These are phyloP conservation scores for Bungarus multicinctus DNA, from an alignment of 2,113 vertebrate species.

Conservation along the genomic window DNA sequence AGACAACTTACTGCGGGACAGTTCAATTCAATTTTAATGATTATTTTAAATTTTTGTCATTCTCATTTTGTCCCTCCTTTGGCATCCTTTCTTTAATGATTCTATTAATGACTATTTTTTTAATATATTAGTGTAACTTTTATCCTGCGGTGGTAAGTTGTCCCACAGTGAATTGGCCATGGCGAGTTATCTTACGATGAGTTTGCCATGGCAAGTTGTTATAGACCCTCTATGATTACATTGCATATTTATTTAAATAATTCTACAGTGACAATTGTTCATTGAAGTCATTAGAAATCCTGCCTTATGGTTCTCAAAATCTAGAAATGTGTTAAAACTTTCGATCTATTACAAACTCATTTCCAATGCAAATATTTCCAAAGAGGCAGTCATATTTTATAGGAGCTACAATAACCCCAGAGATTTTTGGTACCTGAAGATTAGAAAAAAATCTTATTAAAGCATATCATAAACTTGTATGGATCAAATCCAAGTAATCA, in stretches of 20 bases:
- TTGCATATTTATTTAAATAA: not conserved
- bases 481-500: not conserved
- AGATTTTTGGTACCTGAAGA: not conserved
- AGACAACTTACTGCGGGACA: too few relatives aligned
- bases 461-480: not conserved
- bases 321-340: not conserved
- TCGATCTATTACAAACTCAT: not conserved
- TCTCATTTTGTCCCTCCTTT: too few relatives aligned
- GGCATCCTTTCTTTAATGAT: too few relatives aligned
- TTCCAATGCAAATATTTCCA: not conserved
- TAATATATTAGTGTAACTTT: too few relatives aligned
- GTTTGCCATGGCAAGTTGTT: too few relatives aligned
- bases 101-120: too few relatives aligned
- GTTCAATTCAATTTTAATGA: too few relatives aligned
- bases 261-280: not conserved
- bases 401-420: not conserved
- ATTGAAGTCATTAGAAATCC: not conserved
- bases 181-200: too few relatives aligned
- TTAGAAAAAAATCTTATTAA: not conserved
- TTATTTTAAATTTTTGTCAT: too few relatives aligned
- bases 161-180: too few relatives aligned
- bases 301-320: not conserved
- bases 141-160: too few relatives aligned
- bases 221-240: too few relatives aligned
- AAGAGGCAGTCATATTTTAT: not conserved